Evolutionary conservation across 1,140 invertebrate species (phyloP), one percentile per base, ranked within the genome.

Genomic region (Andrena cerasifolii): DNA sequence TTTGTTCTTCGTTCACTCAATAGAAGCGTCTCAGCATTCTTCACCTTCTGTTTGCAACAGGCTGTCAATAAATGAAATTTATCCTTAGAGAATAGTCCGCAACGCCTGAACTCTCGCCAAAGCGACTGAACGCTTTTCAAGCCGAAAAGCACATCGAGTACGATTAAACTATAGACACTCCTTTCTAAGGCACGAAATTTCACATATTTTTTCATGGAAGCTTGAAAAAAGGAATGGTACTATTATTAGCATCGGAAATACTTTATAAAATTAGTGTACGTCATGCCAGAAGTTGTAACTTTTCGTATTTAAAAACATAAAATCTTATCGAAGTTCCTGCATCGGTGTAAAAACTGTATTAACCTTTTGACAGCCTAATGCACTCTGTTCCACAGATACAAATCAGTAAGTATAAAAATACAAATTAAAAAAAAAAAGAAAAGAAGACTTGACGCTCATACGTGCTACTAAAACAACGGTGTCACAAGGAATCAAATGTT

Each of bases 391-490:
- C 18, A 16, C 24, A 31, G 16, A 36, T 26, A 72, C 16, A 62
- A 49, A 49, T 72, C 16, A 21, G 7, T 40, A 53, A 40, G 2
- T 21, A 51, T 21, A 40, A 53, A 0, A 28, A 51, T 51, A 65
- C 24, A 26, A 63, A 40, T 65, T 40, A 14, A 62, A 51, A 62
- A 21, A 61, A 49, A 49, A 62, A 61, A 49, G 33, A 47, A 31
- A 6, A 31, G 2, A 14, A 16, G 16, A 26, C 33, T 59, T 36
- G 31, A 51, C 18, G 24, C 18, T 65, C 16, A 51, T 31, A 51
- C 21, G 7, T n/a, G 61, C 43, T 47, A 16, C 26, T 63, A 63
- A 73, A 73, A 53, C 26, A 65, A 65, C 65, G 28, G 12, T 40
- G 2, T 16, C 43, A 63, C 2, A 6, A 59, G 0, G 10, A 28